Conservation (phyloP, 2,113 vertebrate genomes). For the Athene noctua region DNA sequence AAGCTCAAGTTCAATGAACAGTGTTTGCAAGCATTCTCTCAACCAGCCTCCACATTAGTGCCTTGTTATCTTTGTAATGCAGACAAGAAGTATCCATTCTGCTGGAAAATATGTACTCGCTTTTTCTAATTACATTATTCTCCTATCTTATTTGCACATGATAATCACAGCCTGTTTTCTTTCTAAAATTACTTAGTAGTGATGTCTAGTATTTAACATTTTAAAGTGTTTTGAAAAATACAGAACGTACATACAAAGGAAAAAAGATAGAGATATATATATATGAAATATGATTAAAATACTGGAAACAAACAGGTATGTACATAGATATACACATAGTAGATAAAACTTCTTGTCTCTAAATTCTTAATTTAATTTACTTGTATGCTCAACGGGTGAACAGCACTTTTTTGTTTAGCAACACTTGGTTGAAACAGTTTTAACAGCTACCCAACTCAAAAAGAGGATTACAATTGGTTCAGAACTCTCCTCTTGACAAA, state of each 20-base stretch:
- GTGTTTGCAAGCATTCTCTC: background rate
- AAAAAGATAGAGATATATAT: background rate
- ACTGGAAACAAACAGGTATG: background rate
- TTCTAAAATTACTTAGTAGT: background rate
- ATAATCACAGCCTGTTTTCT: background rate
- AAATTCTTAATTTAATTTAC: background rate
- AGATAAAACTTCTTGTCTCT: background rate
- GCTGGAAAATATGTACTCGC: background rate
- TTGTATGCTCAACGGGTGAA: background rate
- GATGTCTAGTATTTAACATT: background rate
- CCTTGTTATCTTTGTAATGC: constrained; percentile 22
- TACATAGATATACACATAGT: background rate
- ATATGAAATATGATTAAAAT: background rate
- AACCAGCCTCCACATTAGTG: background rate
- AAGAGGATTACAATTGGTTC: background rate
- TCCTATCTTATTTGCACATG: background rate
- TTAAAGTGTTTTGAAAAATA: background rate
- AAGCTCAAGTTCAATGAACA: background rate
- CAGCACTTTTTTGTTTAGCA: background rate
- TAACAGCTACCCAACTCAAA: background rate
- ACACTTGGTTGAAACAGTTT: background rate
- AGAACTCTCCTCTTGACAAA: background rate
- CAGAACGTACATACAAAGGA: background rate
- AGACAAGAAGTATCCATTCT: constrained; percentile 11
- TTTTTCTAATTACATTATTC: constrained; percentile 11